Evolutionary conservation across 2,113 vertebrate genomes (phyloP), one percentile per base, ranked within the genome.

Genomic region (Microcebus tavaratra): DNA sequence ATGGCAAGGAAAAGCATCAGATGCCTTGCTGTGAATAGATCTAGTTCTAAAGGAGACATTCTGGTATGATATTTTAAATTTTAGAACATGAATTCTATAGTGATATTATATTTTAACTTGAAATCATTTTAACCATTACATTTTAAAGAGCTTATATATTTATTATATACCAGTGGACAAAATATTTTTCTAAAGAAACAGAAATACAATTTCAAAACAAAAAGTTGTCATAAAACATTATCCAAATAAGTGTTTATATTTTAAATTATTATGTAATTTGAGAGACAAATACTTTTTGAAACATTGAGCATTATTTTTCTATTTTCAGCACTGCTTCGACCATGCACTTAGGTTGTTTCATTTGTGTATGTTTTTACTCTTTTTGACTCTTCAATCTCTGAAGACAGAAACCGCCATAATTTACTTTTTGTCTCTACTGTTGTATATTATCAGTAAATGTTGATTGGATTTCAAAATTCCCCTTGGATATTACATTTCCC

Each of bases 261-360:
- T 94, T 55, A 72, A 95, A 70, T 63, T 42, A 48, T 61, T 88
- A 89, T 0, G 1, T 61, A 80, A 55, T 83, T 93, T 86, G 55
- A 95, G 42, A 29, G 72, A n/a, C 18, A 83, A 72, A 78, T 87
- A 39, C 34, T 63, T 92, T 95, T 91, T 76, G 27, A 83, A 84
- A 90, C 6, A 80, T 8, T 87, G 57, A 61, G 7, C 81, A 88
- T 93, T 72, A 39, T 50, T 87, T 94, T 72, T 53, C 8, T 78
- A 13, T 31, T 27, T 55, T 25, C 4, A 11, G n/a, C 78, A 50
- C 57, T 82, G 25, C 61, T 61, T 55, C 78, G 17, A 21, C 20
- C 42, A 0, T 50, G 36, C 45, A 36, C 8, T 61, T 55, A 82
- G 8, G 5, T 75, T 93, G 14, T 65, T 93, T 87, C 39, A 34